Evolutionary conservation across 1,140 invertebrate species (phyloP), one percentile per base, ranked within the genome.

Genomic region (Leptestheria dahalacensis): DNA sequence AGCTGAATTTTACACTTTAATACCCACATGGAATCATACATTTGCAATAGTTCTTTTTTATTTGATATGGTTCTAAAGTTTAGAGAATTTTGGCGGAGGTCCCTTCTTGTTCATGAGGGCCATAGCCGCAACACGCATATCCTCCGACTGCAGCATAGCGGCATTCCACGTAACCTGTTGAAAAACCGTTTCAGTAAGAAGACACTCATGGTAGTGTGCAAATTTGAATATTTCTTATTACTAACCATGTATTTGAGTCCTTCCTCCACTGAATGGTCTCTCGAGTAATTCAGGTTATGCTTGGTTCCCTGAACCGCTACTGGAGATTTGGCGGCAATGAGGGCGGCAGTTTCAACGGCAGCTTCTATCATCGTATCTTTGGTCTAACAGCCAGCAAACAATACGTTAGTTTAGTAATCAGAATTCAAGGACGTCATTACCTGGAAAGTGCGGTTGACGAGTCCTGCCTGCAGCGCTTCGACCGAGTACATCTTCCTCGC

Each of bases 261-360:
- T 64, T 94, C 85, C 64, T 86, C 77, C 20, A 88, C 86, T 1
- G 82, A 77, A 71, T 93, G 87, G 71, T 94, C 91, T 65, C 90
- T 75, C 3, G 91, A 88, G 73, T 89, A 95, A 29, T 89, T 78
- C 11, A 97, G 64, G 65, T 75, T 86, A 55, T 81, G 71, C 71
- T 98, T 98, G 0, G 88, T 87, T 9, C 81, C 82, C 73, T 97
- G 92, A 12, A 97, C 84, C 2, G 92, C 94, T 25, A 97, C 83
- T 9, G 95, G 95, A 77, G 91, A 95, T 73, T 92, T 92, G n/a
- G 67, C 68, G 12, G 92, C 88, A 64, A 98, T 96, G 47, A 74
- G 64, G 65, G 79, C 77, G 24, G 91, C 94, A 57, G 91, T 59
- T 26, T 82, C 75, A 1, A 93, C 57, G 0, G 86, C 84, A 57